These are phyloP conservation scores for Capromys pilorides DNA, from an alignment of 2,797 vertebrate genomes.

Conservation along the genomic window DNA sequence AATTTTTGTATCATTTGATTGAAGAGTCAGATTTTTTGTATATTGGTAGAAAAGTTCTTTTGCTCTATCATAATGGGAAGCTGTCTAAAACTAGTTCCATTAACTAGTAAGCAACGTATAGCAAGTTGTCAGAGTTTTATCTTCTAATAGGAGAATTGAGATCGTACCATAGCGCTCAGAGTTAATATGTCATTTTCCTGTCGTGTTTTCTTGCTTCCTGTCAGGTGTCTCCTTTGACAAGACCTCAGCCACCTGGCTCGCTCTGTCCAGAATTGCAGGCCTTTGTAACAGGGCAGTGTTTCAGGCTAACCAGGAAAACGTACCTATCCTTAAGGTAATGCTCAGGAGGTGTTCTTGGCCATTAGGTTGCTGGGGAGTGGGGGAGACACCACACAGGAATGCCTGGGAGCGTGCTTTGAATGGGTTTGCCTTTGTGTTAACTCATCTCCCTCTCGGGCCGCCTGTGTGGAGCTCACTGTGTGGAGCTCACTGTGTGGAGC, in stretches of 20 bases:
- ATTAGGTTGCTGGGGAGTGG: fast-evolving
- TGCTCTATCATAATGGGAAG: not conserved
- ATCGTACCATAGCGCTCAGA: not conserved
- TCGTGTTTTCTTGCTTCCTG: not conserved
- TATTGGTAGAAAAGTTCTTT: not conserved
- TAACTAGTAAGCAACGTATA: not conserved
- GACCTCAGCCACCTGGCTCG: slow-evolving; percentile 93
- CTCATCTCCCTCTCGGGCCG: fast-evolving
- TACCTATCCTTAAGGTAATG: slow-evolving; percentile 95
- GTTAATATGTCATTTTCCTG: not conserved
- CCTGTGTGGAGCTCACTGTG: fast-evolving
- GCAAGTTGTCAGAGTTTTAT: not conserved
- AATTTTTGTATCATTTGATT: not conserved
- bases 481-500: fast-evolving
- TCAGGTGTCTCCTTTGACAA: slow-evolving; percentile 94
- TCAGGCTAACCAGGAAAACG: slow-evolving; percentile 92
- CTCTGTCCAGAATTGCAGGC: slow-evolving; percentile 93
- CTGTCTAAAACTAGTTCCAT: not conserved
- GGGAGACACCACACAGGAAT: fast-evolving
- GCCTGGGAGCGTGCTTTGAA: not conserved
- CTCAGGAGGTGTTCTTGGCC: not conserved
- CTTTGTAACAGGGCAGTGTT: slow-evolving; percentile 98
- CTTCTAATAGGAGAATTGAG: not conserved
- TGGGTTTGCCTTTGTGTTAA: not conserved
- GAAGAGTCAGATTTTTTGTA: not conserved